Percentiles rank a stretch among this genome's conserved stretches.
Evolutionary conservation across 2,113 vertebrate genomes (phyloP).

Genomic region (Craseonycteris thonglongyai): DNA sequence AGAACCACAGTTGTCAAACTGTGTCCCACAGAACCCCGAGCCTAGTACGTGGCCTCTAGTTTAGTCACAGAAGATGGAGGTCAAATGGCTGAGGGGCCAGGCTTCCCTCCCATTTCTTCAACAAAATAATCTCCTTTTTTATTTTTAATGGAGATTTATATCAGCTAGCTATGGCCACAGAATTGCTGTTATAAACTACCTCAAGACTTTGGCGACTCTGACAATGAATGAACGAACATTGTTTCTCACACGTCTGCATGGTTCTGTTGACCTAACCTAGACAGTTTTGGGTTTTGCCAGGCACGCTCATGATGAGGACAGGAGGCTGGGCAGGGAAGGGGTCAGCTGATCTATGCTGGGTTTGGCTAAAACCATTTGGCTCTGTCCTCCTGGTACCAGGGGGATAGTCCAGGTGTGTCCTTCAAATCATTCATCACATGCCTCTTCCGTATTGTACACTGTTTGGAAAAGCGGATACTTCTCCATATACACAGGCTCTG

Average conservation of each 20-base stretch:
- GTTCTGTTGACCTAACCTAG: too few species aligned
- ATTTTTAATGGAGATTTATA: neutral
- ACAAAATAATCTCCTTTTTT: neutral
- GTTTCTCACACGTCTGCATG: neutral
- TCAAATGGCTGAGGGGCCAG: neutral
- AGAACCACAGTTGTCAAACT: neutral
- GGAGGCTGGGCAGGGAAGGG: rapidly evolving
- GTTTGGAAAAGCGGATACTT: neutral
- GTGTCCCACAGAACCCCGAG: neutral
- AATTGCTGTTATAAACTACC: neutral
- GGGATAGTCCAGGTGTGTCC: neutral
- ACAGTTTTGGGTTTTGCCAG: neutral
- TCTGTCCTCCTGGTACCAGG: neutral
- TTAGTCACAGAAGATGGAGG: neutral
- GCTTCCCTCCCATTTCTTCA: neutral
- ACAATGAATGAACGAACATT: neutral
- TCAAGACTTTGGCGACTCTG: neutral
- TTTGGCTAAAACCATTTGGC: neutral
- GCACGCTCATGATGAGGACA: rapidly evolving
- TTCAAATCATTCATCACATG: neutral
- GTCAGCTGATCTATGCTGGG: neutral
- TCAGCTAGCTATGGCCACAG: neutral
- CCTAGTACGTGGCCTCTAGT: neutral
- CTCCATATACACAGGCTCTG: neutral
- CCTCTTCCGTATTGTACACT: neutral